phyloP scores from a whole-genome alignment of 2,888 invertebrate genomes.

The Nowickia ferox region DNA sequence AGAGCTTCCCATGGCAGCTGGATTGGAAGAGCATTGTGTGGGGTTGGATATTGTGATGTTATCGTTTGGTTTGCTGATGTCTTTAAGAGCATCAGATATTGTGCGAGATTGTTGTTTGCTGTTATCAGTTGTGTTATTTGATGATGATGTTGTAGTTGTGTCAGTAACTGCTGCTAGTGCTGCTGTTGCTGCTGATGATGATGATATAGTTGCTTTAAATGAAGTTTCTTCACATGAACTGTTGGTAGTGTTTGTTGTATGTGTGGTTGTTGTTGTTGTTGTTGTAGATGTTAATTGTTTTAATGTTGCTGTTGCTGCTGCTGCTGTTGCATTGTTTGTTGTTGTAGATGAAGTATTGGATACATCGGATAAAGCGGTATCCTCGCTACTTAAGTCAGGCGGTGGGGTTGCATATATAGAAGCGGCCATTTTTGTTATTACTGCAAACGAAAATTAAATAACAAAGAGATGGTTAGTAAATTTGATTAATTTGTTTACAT shows the following conservation, averaged over 20 bases:
- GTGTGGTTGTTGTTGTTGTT: constrained; percentile 48
- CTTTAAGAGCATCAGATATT: constrained; percentile 74
- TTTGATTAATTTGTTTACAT: constrained; percentile 24
- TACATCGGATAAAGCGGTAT: constrained; percentile 83
- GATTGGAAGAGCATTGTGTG: constrained; percentile 72
- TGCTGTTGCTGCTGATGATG: constrained; percentile 34
- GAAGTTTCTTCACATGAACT: constrained; percentile 33
- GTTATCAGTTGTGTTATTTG: constrained; percentile 70
- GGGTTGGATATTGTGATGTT: constrained; percentile 9
- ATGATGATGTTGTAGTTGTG: constrained; percentile 59
- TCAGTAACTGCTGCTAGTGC: constrained; percentile 37
- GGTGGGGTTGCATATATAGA: constrained; percentile 84
- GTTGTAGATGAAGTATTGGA: constrained; percentile 79
- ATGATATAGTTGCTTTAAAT: constrained; percentile 13
- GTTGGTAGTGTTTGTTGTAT: constrained; percentile 26
- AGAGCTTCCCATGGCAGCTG: constrained; percentile 76
- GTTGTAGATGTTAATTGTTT: constrained; percentile 43
- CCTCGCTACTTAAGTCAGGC: constrained; percentile 83
- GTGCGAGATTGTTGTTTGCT: constrained; percentile 72
- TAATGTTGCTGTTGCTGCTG: constrained; percentile 62
- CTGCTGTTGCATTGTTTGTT: constrained; percentile 63
- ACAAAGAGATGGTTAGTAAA: constrained; percentile 69
- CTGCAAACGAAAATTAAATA: constrained; percentile 71
- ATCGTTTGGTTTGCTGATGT: constrained; percentile 56
- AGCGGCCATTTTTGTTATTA: constrained; percentile 83